Conservation (phyloP, 2,888 invertebrate genomes). For the Caenorhabditis sp. region DNA sequence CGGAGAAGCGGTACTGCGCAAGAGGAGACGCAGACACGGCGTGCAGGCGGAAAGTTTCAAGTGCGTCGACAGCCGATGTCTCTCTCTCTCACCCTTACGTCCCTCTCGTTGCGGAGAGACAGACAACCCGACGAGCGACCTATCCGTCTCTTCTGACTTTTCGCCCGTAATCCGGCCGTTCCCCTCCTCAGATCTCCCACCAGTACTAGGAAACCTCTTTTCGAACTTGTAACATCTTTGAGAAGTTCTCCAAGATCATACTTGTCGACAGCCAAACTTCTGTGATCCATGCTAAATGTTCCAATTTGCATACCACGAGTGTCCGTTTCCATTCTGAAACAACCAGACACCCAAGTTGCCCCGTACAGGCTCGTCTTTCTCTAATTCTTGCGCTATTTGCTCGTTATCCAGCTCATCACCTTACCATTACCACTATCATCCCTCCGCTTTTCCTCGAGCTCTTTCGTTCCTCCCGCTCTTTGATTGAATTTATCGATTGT, state of each 20-base stretch:
- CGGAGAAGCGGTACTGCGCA: background rate
- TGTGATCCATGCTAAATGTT: background rate
- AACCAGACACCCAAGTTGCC: no score
- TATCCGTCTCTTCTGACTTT: conserved; percentile 30
- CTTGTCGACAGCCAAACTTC: background rate
- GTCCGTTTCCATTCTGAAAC: background rate
- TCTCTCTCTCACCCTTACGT: conserved; percentile 19
- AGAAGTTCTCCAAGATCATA: background rate
- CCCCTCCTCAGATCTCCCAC: background rate
- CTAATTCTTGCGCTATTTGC: conserved; percentile 8
- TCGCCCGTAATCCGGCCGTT: conserved; percentile 41
- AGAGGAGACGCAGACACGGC: conserved; percentile 33
- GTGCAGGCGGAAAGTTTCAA: conserved; percentile 52
- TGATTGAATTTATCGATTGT: conserved; percentile 14
- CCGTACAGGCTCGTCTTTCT: no score
- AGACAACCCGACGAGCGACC: conserved; percentile 21
- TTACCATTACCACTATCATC: conserved; percentile 15
- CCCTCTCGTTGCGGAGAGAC: conserved; percentile 21
- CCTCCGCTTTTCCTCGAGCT: conserved; percentile 8
- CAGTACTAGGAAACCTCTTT: background rate
- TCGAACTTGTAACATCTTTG: background rate
- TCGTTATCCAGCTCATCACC: conserved; percentile 27
- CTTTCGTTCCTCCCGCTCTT: conserved; percentile 10
- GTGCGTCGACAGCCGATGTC: conserved; percentile 31
- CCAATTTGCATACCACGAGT: background rate